Evolutionary conservation across 1,140 invertebrate species (phyloP).

Genomic region (Armadillidium nasatum): DNA sequence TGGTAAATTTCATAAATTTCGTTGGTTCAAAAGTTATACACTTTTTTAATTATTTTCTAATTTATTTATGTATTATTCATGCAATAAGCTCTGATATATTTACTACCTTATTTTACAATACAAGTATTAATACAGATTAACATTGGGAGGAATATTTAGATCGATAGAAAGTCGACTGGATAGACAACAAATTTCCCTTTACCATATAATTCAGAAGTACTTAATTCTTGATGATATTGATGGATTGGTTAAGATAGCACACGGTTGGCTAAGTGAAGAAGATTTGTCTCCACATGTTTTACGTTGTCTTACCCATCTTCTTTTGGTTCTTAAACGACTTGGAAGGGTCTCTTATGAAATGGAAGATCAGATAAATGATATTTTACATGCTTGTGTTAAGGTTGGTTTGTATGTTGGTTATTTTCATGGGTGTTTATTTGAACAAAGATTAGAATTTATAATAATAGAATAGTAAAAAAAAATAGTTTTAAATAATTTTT

Average conservation of each 20-base stretch:
- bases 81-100: too few species aligned
- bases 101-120: not conserved
- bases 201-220: slow-evolving; percentile 69
- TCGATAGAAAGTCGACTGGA: slow-evolving; percentile 13
- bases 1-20: too few species aligned
- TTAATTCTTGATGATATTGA: slow-evolving; percentile 68
- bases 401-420: slow-evolving; percentile 13
- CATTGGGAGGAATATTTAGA: slow-evolving; percentile 1
- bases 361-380: slow-evolving; percentile 63
- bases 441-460: too few species aligned
- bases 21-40: too few species aligned
- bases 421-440: too few species aligned
- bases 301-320: slow-evolving; percentile 76
- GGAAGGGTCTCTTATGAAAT: slow-evolving; percentile 58
- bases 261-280: slow-evolving; percentile 34
- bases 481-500: too few species aligned
- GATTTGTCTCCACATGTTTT: slow-evolving; percentile 58
- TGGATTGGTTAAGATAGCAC: slow-evolving; percentile 44
- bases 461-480: too few species aligned
- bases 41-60: too few species aligned
- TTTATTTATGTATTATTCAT: too few species aligned
- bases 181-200: slow-evolving; percentile 43
- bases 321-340: slow-evolving; percentile 73
- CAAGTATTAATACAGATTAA: slow-evolving; percentile 9
- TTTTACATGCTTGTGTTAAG: slow-evolving; percentile 42